Evolutionary conservation across 2,113 vertebrate species (phyloP), one percentile per base, ranked within the genome.

Genomic region (Pomatorhinus ruficollis): DNA sequence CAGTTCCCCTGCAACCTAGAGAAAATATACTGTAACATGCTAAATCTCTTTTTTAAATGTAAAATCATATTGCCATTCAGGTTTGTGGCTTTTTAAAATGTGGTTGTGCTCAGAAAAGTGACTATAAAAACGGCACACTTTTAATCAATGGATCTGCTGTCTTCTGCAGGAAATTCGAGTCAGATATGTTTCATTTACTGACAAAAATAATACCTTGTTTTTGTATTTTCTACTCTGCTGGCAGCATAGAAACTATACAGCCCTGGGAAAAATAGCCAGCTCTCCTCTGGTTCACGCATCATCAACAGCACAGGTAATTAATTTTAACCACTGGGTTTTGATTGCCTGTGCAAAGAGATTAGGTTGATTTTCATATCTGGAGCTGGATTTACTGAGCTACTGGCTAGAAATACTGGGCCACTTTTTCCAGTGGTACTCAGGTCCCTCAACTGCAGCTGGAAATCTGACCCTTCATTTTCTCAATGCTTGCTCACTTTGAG

Each of bases 111-210:
- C 10, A 0, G 52, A 96, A 80, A 94, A 86, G 37, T 64, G 71
- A 83, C 88, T 94, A 33, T 90, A 94, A 94, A 96, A 93, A 87
- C 3, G 8, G 69, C 88, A 94, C 56, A 5, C 45, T 96, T 95
- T 83, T 87, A 96, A 70, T 96, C 95, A 96, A 96, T 92, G 86
- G 85, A 84, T 81, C 80, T 89, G 76, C 92, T 96, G 96, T 96
- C 92, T 94, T 89, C 93, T 75, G 53, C 90, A 95, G 88, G 93
- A 96, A 96, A 96, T 94, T 90, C 87, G 76, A 96, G 85, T 94
- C 79, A 88, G 90, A 93, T 90, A 94, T 96, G 95, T 96, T 97
- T 94, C 95, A 96, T 96, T 96, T 97, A 89, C 85, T 64, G 90
- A 75, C 83, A 93, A 97, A 94, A 95, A 97, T 93, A 94, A 88